Conservation (phyloP, 2,888 invertebrate genomes). For the Cyrtodaria siliqua region DNA sequence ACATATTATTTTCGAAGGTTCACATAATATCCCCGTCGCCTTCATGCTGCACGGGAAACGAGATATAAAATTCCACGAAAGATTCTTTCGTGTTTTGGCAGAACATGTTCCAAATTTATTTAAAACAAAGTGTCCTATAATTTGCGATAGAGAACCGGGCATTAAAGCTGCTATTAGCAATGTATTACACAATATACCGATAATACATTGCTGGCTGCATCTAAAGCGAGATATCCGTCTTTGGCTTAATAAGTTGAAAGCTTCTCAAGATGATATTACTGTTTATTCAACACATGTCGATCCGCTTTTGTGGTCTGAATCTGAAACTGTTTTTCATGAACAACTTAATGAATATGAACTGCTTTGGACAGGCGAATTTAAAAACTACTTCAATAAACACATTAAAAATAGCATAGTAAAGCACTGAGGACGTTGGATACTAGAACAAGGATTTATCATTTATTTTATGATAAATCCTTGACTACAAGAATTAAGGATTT, state of each 20-base stretch:
- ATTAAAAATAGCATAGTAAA: too few species aligned
- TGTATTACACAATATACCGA: conserved; percentile 9
- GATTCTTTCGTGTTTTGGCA: conserved; percentile 22
- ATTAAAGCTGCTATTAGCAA: conserved; percentile 21
- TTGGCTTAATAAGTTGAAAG: background rate
- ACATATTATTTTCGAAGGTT: conserved; percentile 22
- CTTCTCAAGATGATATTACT: too few species aligned
- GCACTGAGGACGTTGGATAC: too few species aligned
- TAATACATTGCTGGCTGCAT: conserved; percentile 22
- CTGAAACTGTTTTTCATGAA: too few species aligned
- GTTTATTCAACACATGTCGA: too few species aligned
- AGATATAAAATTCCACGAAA: conserved; percentile 26
- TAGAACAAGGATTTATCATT: too few species aligned
- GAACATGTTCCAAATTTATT: conserved; percentile 17
- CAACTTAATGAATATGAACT: too few species aligned
- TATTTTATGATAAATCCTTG: too few species aligned
- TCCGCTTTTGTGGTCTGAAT: too few species aligned
- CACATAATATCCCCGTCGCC: conserved; percentile 11
- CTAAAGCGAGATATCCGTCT: background rate
- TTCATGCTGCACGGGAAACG: conserved; percentile 31
- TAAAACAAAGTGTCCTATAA: conserved; percentile 11
- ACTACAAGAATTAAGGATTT: too few species aligned
- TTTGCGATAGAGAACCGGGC: conserved; percentile 29
- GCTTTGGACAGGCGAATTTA: too few species aligned
- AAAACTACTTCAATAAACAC: too few species aligned